Conservation (phyloP, 2,113 vertebrate species). For the Rhadina sibilatrix region DNA sequence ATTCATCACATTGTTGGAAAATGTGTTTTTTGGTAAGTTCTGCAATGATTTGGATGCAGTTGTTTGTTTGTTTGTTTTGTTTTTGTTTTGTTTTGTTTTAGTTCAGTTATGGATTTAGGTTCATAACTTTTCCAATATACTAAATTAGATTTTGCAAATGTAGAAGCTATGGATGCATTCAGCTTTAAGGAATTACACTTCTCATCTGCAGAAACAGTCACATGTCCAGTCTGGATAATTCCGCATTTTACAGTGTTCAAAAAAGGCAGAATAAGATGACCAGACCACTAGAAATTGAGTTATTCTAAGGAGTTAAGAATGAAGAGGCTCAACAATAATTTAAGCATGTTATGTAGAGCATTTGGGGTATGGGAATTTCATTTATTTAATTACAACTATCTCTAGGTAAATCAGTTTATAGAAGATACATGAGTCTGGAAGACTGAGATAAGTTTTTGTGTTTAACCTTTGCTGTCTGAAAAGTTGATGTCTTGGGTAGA, state of each 20-base stretch:
- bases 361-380: constrained; percentile 1
- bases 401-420: constrained; percentile 10
- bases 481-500: background rate
- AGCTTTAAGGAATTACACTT: background rate
- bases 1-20: no score
- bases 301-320: background rate
- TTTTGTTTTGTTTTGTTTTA: background rate
- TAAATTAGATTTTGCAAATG: background rate
- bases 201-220: background rate
- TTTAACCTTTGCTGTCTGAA: constrained; percentile 52
- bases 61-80: background rate
- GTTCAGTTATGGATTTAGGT: background rate
- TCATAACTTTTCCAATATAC: background rate
- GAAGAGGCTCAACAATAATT: background rate
- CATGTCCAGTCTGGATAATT: background rate
- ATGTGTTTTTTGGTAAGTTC: background rate
- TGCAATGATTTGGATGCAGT: background rate
- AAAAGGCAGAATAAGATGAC: background rate
- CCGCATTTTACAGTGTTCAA: background rate
- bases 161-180: background rate
- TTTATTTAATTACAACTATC: constrained; percentile 52
- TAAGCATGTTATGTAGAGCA: background rate
- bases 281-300: background rate
- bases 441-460: constrained; percentile 21
- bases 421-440: background rate